phyloP scores from a whole-genome alignment of 2,797 vertebrate species.

The Poeciliopsis turneri region DNA sequence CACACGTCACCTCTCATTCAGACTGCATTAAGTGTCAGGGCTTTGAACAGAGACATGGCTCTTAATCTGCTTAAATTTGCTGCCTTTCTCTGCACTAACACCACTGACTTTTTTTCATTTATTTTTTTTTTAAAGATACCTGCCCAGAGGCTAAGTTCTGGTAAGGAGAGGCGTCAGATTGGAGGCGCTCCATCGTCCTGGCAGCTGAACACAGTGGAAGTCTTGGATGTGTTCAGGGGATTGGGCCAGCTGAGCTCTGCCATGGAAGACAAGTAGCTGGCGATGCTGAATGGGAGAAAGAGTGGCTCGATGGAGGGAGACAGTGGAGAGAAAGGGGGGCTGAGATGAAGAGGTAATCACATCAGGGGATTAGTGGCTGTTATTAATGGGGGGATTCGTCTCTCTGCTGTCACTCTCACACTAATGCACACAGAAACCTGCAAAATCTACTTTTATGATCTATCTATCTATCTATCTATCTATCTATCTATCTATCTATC shows the following conservation, averaged over 20 bases:
- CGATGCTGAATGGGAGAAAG: conserved; percentile 63
- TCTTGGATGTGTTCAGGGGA: conserved; percentile 73
- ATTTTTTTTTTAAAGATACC: conserved; percentile 44
- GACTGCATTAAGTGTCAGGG: conserved; percentile 72
- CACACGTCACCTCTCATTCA: conserved; percentile 77
- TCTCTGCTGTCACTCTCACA: conserved; percentile 50
- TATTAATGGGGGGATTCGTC: conserved; percentile 78
- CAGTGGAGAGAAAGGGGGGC: conserved; percentile 19
- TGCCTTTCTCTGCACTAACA: conserved; percentile 56
- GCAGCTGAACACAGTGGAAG: conserved; percentile 77
- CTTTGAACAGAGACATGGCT: conserved; percentile 70
- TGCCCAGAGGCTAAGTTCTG: conserved; percentile 75
- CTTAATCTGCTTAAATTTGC: conserved; percentile 76
- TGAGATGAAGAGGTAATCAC: conserved; percentile 71
- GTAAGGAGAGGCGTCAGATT: conserved; percentile 67
- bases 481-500: conserved; percentile 34
- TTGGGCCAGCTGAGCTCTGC: conserved; percentile 74
- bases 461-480: conserved; percentile 23
- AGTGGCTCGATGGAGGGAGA: conserved; percentile 47
- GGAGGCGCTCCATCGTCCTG: conserved; percentile 76
- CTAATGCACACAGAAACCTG: conserved; percentile 15
- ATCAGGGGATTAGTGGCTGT: conserved; percentile 81
- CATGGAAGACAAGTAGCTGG: conserved; percentile 75
- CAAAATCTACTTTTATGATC: conserved; percentile 4
- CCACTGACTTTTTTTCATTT: conserved; percentile 60